phyloP scores from a whole-genome alignment of 2,797 vertebrate species.

The Semotilus atromaculatus region DNA sequence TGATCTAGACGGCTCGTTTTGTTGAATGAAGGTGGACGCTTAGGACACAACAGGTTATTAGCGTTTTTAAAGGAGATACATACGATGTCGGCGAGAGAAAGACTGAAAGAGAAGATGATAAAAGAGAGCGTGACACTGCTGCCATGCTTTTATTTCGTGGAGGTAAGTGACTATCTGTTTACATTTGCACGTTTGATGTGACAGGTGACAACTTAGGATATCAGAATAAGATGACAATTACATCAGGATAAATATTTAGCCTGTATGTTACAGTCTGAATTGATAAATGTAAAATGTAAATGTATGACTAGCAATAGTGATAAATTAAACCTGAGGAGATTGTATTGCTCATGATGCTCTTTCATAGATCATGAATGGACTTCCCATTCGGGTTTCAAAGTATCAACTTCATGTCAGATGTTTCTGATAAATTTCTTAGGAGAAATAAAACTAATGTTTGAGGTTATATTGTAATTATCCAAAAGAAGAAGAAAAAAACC shows the following conservation, averaged over 20 bases:
- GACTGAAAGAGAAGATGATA: constrained; percentile 82
- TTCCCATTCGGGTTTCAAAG: not conserved
- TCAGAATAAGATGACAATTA: not conserved
- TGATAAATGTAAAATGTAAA: not conserved
- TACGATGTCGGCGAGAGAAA: constrained; percentile 85
- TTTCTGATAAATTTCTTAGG: not conserved
- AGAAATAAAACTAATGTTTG: not conserved
- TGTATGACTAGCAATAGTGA: not conserved
- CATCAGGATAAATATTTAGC: not conserved
- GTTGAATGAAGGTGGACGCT: constrained; percentile 63
- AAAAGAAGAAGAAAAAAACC: too few relatives aligned
- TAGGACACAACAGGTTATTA: constrained; percentile 58
- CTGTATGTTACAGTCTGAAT: not conserved
- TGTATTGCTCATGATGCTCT: not conserved
- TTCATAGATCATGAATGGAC: not conserved
- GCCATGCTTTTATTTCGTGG: constrained; percentile 97
- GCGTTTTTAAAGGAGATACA: constrained; percentile 50
- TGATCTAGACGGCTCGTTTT: constrained; percentile 61
- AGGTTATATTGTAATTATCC: not conserved
- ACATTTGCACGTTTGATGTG: constrained; percentile 2
- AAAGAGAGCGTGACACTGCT: constrained; percentile 96
- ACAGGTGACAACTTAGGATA: not conserved
- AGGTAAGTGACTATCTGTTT: constrained; percentile 80
- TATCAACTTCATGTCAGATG: not conserved
- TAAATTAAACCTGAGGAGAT: not conserved